Base-by-base conservation (phyloP, 1,140 invertebrate genomes). In the Tachypleus tridentatus region DNA sequence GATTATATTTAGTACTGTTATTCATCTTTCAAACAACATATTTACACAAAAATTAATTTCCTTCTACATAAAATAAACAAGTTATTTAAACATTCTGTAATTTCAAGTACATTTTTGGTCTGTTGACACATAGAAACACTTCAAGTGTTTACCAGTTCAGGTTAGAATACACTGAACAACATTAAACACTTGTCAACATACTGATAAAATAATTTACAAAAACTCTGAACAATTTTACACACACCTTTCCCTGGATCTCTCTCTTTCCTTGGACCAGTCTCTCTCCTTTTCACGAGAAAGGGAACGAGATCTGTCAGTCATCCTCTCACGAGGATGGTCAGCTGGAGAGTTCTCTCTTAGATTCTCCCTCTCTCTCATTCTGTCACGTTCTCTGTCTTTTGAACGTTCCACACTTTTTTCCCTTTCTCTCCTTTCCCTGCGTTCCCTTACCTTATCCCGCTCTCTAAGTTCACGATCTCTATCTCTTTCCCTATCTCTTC, bases 261-360 rank as follows among this genome's bases (percentile, higher is more conserved):
- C 67, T 52, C 80, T 78, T 51, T 83, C 81, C 69, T 74, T 69
- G 11, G 79, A 80, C 5, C 80, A 72, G 62, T 81, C 72, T 63
- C 64, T 56, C 64, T 65, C 60, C 66, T 51, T 57, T 51, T 10
- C n/a, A 11, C 56, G n/a, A 1, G 56, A 57, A 6, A 10, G 56
- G 5, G 56, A 57, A 11, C 56, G 29, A 29, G 29, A 29, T 29
- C 29, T 29, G 29, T 29, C 29, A 29, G 29, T 54, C 53, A 54
- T 54, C n/a, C 53, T 54, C 53, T n/a, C 53, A 8, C 7, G 53
- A 54, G 53, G 53, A n/a, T 54, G 53, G n/a, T 54, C 29, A 65
- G 52, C 48, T 67, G 8, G 64, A 70, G 53, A 64, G 67, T 7
- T 66, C 59, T 51, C 64, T 70, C 49, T 64, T 70, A 67, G 62